A percentile compares a stretch with the other conserved stretches of the same genome.
These are phyloP conservation scores for Drosophila anomalata DNA, from an alignment of 2,888 invertebrate genomes.

Conservation along the genomic window DNA sequence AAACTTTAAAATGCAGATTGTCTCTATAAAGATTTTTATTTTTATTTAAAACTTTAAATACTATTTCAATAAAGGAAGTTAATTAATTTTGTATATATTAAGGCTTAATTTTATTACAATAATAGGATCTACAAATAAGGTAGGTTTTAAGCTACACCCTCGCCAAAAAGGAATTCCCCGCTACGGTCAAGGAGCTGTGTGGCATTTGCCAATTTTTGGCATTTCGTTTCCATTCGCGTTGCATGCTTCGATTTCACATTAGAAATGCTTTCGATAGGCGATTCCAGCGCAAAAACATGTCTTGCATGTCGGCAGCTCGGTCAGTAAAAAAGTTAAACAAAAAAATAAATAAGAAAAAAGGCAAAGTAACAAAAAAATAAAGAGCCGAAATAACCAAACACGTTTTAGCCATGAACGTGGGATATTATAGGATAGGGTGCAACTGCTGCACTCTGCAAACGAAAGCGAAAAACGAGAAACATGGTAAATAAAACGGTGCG, in stretches of 20 bases:
- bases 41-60: too few species aligned
- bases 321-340: constrained; percentile 19
- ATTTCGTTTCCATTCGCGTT: constrained; percentile 72
- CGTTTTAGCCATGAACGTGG: constrained; percentile 74
- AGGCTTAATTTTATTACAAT: too few species aligned
- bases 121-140: too few species aligned
- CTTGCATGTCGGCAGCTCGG: constrained; percentile 43
- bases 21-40: background rate
- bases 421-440: constrained; percentile 37
- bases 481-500: constrained; percentile 27
- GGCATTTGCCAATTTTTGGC: constrained; percentile 59
- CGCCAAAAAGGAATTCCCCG: constrained; percentile 37
- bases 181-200: constrained; percentile 52
- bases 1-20: background rate
- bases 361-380: constrained; percentile 10
- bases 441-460: constrained; percentile 22
- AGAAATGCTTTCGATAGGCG: constrained; percentile 78
- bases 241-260: constrained; percentile 81
- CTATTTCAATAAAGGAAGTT: background rate
- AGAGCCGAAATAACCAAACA: constrained; percentile 52
- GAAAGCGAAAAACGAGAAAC: constrained; percentile 34
- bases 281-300: constrained; percentile 60
- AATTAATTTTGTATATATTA: background rate
- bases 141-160: constrained; percentile 22
- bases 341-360: constrained; percentile 3